Evolutionary conservation across 2,888 invertebrate species (phyloP).

Genomic region (Scaptomyza reducta): DNA sequence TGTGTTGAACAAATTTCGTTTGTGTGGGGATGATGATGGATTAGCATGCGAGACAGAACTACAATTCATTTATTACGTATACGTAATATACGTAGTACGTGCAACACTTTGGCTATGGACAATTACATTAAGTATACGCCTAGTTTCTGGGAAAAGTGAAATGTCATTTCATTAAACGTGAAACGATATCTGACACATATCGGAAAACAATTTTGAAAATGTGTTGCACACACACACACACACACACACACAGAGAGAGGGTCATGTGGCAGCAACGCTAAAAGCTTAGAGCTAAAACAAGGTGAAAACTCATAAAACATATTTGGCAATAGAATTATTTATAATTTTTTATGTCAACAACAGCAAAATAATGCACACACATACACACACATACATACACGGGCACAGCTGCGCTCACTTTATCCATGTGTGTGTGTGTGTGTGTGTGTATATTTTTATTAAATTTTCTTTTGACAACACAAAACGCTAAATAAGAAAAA

Average conservation of each 20-base stretch:
- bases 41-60: background rate
- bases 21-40: background rate
- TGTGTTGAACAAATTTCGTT: no score
- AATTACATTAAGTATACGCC: background rate
- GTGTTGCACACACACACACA: constrained; percentile 3
- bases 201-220: background rate
- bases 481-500: constrained; percentile 63
- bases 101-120: background rate
- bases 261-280: constrained; percentile 6
- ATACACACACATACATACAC: constrained; percentile 30
- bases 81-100: background rate
- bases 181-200: background rate
- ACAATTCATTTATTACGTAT: background rate
- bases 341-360: constrained; percentile 68
- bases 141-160: background rate
- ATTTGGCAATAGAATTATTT: constrained; percentile 75
- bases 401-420: constrained; percentile 3
- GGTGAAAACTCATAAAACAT: constrained; percentile 56
- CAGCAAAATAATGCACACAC: constrained; percentile 39
- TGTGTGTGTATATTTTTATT: constrained; percentile 38
- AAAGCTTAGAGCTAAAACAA: constrained; percentile 15
- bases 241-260: no score
- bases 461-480: constrained; percentile 68
- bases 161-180: background rate
- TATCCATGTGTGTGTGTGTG: constrained; percentile 1